A percentile compares a stretch with the other conserved stretches of the same genome.
These are phyloP conservation scores for Trochalopteron elliotii DNA, from an alignment of 2,113 vertebrate genomes.

Conservation along the genomic window DNA sequence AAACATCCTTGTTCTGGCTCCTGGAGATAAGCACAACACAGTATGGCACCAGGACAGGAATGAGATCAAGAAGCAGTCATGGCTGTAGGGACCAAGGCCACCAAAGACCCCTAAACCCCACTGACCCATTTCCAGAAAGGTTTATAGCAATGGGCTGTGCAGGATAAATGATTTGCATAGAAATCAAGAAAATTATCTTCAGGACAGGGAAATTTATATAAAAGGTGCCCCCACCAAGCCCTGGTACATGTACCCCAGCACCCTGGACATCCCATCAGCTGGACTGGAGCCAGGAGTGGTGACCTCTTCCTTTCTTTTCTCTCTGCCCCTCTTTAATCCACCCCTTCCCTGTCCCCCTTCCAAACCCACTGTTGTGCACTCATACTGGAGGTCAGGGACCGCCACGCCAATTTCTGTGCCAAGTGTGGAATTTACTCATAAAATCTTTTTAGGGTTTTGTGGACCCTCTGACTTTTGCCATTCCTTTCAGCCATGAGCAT, in stretches of 20 bases:
- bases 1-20: neutral
- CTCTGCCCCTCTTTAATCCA: neutral
- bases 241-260: neutral
- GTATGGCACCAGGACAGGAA: neutral
- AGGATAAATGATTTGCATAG: neutral
- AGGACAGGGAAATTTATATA: neutral
- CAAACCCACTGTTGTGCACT: neutral
- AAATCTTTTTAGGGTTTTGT: neutral
- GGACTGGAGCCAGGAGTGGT: neutral
- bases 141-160: neutral
- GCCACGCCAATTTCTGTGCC: accelerated
- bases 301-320: neutral
- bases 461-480: neutral
- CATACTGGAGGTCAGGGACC: no score
- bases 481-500: neutral
- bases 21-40: neutral
- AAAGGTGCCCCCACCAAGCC: no score
- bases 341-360: accelerated
- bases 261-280: neutral
- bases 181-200: neutral
- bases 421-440: neutral
- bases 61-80: neutral
- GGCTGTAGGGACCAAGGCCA: neutral
- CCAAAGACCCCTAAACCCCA: neutral
- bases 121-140: neutral